Conservation (phyloP, 2,888 invertebrate species). For the Campaea margaritaria region DNA sequence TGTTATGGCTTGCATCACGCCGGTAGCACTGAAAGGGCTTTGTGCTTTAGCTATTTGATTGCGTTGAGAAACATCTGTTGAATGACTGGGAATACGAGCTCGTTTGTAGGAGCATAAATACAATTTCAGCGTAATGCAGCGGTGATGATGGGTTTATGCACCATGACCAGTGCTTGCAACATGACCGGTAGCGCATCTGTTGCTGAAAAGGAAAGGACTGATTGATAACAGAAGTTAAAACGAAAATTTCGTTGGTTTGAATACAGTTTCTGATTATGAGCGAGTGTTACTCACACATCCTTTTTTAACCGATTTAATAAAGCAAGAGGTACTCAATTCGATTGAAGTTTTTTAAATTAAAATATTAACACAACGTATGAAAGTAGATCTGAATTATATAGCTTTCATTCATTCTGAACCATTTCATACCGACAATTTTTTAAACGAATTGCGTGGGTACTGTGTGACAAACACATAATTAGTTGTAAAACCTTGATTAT, state of each 20-base stretch:
- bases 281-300: neutral
- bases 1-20: conserved; percentile 59
- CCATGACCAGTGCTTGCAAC: conserved; percentile 3
- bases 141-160: conserved; percentile 8
- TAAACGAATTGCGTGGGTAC: conserved; percentile 3
- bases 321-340: no score
- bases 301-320: no score
- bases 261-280: no score
- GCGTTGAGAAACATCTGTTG: conserved; percentile 33
- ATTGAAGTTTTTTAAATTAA: no score
- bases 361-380: no score
- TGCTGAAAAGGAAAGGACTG: neutral
- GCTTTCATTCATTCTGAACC: neutral
- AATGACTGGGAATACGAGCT: conserved; percentile 18
- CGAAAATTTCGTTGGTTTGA: no score
- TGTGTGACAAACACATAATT: conserved; percentile 6
- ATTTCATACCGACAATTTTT: neutral
- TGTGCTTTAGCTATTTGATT: conserved; percentile 28
- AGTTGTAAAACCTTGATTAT: neutral
- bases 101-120: neutral
- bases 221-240: no score
- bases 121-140: neutral
- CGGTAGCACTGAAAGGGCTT: conserved; percentile 48
- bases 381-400: neutral
- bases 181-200: conserved; percentile 3